Percentiles rank a stretch among this genome's conserved stretches.
Conservation (phyloP, 2,888 invertebrate species). For the Baronia brevicornis region DNA sequence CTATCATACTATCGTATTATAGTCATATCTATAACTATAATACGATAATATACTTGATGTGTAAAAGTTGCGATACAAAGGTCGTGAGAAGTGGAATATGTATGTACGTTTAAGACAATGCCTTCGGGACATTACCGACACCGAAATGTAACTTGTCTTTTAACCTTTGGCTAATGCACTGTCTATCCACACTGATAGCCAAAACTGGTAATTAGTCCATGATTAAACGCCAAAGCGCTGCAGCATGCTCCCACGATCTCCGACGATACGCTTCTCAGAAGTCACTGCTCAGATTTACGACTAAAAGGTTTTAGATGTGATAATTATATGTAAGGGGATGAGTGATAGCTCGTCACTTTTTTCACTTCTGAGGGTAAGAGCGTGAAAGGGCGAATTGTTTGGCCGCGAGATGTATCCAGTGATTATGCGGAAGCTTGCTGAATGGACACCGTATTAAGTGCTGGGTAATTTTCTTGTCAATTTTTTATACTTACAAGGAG, state of each 20-base stretch:
- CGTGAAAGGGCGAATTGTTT: constrained; percentile 29
- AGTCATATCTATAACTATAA: too few relatives aligned
- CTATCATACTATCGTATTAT: too few relatives aligned
- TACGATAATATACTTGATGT: not conserved
- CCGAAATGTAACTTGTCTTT: constrained; percentile 23
- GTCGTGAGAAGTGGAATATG: constrained; percentile 12
- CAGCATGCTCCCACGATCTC: constrained; percentile 52
- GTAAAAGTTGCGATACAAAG: constrained; percentile 8
- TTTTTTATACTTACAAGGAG: too few relatives aligned
- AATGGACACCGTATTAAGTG: constrained; percentile 32
- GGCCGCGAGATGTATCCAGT: constrained; percentile 45
- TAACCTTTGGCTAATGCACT: constrained; percentile 61
- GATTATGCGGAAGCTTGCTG: constrained; percentile 57
- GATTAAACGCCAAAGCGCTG: constrained; percentile 53
- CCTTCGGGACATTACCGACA: constrained; percentile 20
- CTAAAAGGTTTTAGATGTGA: constrained; percentile 74
- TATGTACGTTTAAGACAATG: constrained; percentile 20
- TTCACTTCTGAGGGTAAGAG: constrained; percentile 36
- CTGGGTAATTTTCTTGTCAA: constrained; percentile 53
- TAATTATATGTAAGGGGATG: constrained; percentile 62
- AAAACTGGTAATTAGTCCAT: constrained; percentile 66
- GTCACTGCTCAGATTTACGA: constrained; percentile 49
- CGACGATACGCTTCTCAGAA: constrained; percentile 59
- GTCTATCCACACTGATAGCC: constrained; percentile 58
- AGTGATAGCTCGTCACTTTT: constrained; percentile 43